phyloP scores from a whole-genome alignment of 1,140 invertebrate genomes.

The Drosophila prosaltans region DNA sequence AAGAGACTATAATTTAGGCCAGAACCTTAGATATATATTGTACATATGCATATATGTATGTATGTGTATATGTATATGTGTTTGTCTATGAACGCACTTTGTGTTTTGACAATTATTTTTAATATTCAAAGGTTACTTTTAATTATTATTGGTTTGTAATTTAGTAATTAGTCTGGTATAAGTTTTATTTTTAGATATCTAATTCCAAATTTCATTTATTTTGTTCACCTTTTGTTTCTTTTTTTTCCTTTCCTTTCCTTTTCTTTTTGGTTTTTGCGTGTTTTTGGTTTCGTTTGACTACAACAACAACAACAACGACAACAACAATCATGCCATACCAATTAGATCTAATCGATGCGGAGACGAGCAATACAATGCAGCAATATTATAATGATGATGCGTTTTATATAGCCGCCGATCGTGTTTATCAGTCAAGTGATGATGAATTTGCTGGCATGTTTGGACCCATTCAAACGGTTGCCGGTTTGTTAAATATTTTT shows the following conservation, averaged over 20 bases:
- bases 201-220: constrained; percentile 21
- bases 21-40: too few relatives aligned
- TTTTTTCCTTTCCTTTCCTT: constrained; percentile 24
- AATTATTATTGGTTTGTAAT: constrained; percentile 30
- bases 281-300: too few relatives aligned
- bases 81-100: too few relatives aligned
- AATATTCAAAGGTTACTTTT: constrained; percentile 28
- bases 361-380: constrained; percentile 73
- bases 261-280: constrained; percentile 15
- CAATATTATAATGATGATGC: constrained; percentile 80
- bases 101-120: constrained; percentile 2
- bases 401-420: constrained; percentile 80
- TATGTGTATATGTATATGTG: too few relatives aligned
- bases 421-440: constrained; percentile 76
- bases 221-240: neutral
- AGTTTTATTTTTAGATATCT: constrained; percentile 22
- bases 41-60: too few relatives aligned
- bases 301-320: neutral
- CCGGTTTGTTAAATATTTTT: constrained; percentile 63
- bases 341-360: constrained; percentile 72
- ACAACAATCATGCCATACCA: neutral
- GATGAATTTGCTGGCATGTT: constrained; percentile 82
- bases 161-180: constrained; percentile 22
- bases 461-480: constrained; percentile 79
- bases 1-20: neutral